Base-by-base conservation (phyloP, 35 echinoderm and acorn worm genomes). In the Diadema setosum region DNA sequence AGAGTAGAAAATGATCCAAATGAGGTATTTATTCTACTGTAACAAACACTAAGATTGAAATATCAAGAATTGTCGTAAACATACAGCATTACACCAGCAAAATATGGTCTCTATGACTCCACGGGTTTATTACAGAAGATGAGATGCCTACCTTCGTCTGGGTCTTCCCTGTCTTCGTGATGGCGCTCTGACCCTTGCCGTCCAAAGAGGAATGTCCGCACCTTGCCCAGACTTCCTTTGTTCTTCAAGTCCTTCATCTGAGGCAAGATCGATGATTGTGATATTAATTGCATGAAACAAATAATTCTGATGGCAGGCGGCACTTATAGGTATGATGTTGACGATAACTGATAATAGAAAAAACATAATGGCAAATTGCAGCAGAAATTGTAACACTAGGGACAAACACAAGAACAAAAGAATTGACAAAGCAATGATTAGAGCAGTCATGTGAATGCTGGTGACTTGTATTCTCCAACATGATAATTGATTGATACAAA, bases 161-260 rank as follows among this genome's bases (percentile, higher is more conserved):
- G 36, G 37, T 90, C 88, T 52, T 90, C 88, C 34, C 75, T 58
- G 58, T 90, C 88, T n/a, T 82, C 80, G 6, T 83, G 58, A n/a
- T 46, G 81, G 39, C 56, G 55, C 24, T 82, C 88, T 25, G 83
- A 23, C 24, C 37, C 70, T 25, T 63, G 30, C 34, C 89, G 57
- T 63, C 94, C 89, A 88, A 84, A 91, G 41, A 95, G 58, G 43
- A 91, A 95, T 31, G 74, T 88, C 39, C 94, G 75, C n/a, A 95
- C 94, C 45, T 88, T 91, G 80, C 91, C 94, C 63, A 95, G 81
- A 42, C 90, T 74, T n/a, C 94, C 65, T 20, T 81, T 63, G 11
- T 91, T 82, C 30, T 58, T 82, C 29, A 91, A 61, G 61, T 87
- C 90, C 86, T 91, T 95, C 80, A 95, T 80, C 94, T 95, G 25